Base-by-base conservation (phyloP, 1,140 invertebrate species). In the Asbolus verrucosus region DNA sequence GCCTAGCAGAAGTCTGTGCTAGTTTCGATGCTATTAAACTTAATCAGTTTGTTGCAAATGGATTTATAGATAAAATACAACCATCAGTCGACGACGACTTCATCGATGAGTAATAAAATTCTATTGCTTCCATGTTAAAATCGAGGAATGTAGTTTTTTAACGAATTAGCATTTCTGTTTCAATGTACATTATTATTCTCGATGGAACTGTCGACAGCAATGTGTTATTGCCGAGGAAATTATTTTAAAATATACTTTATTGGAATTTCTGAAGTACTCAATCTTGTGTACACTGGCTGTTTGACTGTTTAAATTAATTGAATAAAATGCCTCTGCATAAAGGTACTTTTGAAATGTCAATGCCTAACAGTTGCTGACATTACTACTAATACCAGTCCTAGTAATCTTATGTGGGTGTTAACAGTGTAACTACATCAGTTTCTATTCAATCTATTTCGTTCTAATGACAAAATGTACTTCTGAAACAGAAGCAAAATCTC, bases 21-120 rank as follows among this genome's bases (percentile, higher is more conserved):
- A 62, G 59, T 62, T 70, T 59, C 69, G 41, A 16, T 27, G 38
- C 54, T 66, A 70, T 60, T 69, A 69, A 65, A 69, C 67, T 65
- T 54, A 63, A 69, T 69, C 67, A 63, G 46, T 54, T 54, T 14
- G 0, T 54, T 24, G 46, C 46, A 54, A 54, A 54, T 69, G 50
- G 39, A 69, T 69, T 65, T 69, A 43, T 62, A 69, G 67, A 69
- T 69, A 60, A 69, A 69, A 61, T 69, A 59, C 60, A 50, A 61
- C 67, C 8, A 54, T 27, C 21, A 9, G 13, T 54, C 46, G 46
- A 13, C 46, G 19, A 54, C 46, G 19, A 54, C 46, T 54, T 27
- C 27, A 54, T 54, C 46, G 46, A 54, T 27, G 27, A 54, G 46
- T 13, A 24, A 27, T 54, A 54, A 54, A 54, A 54, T 54, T 54